Base-by-base conservation (phyloP, 2,113 vertebrate genomes). In the Carassius auratus region DNA sequence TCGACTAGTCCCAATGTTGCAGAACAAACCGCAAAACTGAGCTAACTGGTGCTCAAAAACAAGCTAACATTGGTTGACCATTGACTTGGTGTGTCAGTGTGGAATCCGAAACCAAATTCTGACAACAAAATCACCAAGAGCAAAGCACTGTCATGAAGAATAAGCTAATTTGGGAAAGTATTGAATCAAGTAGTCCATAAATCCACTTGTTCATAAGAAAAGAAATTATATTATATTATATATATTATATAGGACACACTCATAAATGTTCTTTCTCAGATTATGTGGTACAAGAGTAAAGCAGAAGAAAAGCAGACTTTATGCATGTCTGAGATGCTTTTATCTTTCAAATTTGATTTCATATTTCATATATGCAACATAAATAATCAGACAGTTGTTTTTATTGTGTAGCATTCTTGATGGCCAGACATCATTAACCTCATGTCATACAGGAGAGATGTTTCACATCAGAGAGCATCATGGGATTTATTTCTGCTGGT, bases 391-490 rank as follows among this genome's bases (percentile, higher is more conserved):
- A 38, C n/a, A 10, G 59, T 66, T 80, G 6, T 23, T 80, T 64
- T 80, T 45, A 17, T 48, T 13, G 78, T 48, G n/a, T 45, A 26
- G 59, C 14, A 80, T 64, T 64, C 13, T 0, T 64, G 77, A 62
- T 64, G 77, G 26, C 38, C 78, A 80, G 15, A 30, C 59, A 48
- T 1, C 21, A 66, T 45, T 64, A 59, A 48, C 64, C 38, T 19
- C 59, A 48, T 66, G n/a, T 66, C 59, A 45, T 30, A 45, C 59
- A 26, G 59, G 59, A 64, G 36, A n/a, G 59, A 45, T 62, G 13
- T 26, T 26, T 80, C 59, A 4, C 77, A 79, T 79, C 55, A 80
- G 13, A 64, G 59, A 80, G 59, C 38, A 80, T 80, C 59, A 64
- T 64, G 38, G 78, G 38, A 30, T 86, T 33, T 55, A 3, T 9